Percentiles rank a stretch among this genome's conserved stretches.
Conservation (phyloP, 2,797 vertebrate genomes). For the Psittacula echo region DNA sequence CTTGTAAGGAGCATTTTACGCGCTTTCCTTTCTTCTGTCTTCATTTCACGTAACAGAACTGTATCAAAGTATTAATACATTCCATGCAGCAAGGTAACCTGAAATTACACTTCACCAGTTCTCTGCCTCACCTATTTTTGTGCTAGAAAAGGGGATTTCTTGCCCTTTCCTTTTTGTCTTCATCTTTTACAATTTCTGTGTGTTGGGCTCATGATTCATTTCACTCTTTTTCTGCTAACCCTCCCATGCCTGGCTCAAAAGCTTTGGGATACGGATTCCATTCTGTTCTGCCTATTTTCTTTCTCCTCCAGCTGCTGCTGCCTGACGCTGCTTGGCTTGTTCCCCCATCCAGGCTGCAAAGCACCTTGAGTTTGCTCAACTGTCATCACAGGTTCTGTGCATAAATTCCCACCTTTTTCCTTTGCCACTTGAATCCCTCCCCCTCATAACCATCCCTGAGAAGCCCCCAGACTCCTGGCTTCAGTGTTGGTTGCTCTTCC, state of each 20-base stretch:
- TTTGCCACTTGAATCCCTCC: neutral
- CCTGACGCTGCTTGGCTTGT: neutral
- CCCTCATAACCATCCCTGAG: rapidly evolving
- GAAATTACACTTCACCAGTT: neutral
- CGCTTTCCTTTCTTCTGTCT: neutral
- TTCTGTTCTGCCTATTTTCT: neutral
- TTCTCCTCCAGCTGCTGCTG: neutral
- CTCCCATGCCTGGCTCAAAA: neutral
- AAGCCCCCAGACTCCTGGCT: neutral
- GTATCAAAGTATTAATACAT: neutral
- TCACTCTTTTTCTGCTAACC: neutral
- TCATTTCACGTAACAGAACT: neutral
- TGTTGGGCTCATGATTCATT: neutral
- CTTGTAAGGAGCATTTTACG: neutral
- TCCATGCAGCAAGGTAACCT: conserved; percentile 2
- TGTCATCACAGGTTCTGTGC: neutral
- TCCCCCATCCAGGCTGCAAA: neutral
- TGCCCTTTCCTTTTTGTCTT: neutral
- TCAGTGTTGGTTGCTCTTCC: neutral
- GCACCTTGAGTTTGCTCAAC: neutral
- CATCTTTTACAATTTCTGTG: neutral
- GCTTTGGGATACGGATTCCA: neutral
- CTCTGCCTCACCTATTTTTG: neutral
- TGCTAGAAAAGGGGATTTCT: neutral
- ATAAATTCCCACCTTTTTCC: neutral